A percentile compares a stretch with the other conserved stretches of the same genome.
Conservation (phyloP, 2,797 vertebrate genomes). For the Hylomyscus alleni region DNA sequence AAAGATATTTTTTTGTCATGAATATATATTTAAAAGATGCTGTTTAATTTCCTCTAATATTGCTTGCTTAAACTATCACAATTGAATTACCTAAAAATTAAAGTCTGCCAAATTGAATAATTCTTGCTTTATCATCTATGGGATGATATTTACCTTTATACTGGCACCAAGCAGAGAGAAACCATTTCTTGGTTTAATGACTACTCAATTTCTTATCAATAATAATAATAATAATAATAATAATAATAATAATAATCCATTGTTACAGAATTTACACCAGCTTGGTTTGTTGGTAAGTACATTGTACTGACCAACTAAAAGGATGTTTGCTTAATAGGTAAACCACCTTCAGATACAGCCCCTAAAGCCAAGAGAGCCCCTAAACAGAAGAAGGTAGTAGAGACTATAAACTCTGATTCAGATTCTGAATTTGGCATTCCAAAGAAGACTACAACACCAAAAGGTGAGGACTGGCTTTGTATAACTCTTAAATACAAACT, state of each 20-base stretch:
- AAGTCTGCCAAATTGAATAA: constrained; percentile 65
- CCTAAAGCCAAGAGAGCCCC: constrained; percentile 94
- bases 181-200: constrained; percentile 42
- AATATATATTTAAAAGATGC: constrained; percentile 60
- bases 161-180: constrained; percentile 15
- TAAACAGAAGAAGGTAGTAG: constrained; percentile 96
- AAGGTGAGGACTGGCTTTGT: constrained; percentile 89
- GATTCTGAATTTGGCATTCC: constrained; percentile 95
- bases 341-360: constrained; percentile 90
- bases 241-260: constrained; percentile 1
- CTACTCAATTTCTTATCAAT: constrained; percentile 28
- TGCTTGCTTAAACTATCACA: constrained; percentile 61
- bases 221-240: background rate
- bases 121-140: constrained; percentile 50
- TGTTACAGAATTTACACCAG: constrained; percentile 6
- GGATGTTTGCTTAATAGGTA: constrained; percentile 89
- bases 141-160: constrained; percentile 55
- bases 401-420: constrained; percentile 95
- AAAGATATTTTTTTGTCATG: constrained; percentile 57
- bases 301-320: constrained; percentile 72
- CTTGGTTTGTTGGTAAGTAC: constrained; percentile 61
- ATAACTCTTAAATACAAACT: background rate
- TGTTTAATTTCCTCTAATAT: constrained; percentile 66
- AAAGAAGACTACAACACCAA: constrained; percentile 93
- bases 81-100: constrained; percentile 63